Evolutionary conservation across 2,888 invertebrate genomes (phyloP).

Genomic region (Girardia tigrina): DNA sequence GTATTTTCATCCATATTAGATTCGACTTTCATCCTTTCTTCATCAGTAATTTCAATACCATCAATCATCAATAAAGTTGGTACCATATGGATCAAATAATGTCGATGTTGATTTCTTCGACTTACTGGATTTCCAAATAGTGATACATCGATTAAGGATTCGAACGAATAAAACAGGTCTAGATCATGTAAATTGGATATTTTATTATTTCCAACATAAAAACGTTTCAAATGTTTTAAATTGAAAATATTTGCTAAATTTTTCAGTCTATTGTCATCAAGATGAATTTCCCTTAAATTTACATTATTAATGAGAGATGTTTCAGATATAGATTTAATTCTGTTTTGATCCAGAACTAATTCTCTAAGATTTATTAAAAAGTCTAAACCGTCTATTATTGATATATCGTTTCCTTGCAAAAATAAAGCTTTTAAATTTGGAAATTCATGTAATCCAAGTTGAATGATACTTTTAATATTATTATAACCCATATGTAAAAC

Average conservation of each 20-base stretch:
- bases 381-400: constrained; percentile 47
- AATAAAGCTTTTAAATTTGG: constrained; percentile 49
- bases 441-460: constrained; percentile 45
- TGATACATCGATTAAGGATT: constrained; percentile 46
- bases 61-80: constrained; percentile 47
- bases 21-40: constrained; percentile 48
- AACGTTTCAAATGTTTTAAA: constrained; percentile 45
- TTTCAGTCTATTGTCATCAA: constrained; percentile 48
- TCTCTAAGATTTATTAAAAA: constrained; percentile 46
- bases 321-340: constrained; percentile 46
- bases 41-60: constrained; percentile 47
- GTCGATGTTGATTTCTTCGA: constrained; percentile 46
- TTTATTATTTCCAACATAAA: constrained; percentile 49
- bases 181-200: constrained; percentile 47
- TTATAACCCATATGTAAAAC: constrained; percentile 50
- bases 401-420: constrained; percentile 49
- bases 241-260: constrained; percentile 42
- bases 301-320: constrained; percentile 46
- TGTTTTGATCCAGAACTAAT: constrained; percentile 49
- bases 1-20: constrained; percentile 46
- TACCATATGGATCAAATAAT: constrained; percentile 45
- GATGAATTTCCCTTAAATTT: constrained; percentile 48
- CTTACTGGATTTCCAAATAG: constrained; percentile 49
- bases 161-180: constrained; percentile 45
- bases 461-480: constrained; percentile 46